Base-by-base conservation (phyloP, 2,113 vertebrate species). In the Dunckerocampus dactyliophorus region DNA sequence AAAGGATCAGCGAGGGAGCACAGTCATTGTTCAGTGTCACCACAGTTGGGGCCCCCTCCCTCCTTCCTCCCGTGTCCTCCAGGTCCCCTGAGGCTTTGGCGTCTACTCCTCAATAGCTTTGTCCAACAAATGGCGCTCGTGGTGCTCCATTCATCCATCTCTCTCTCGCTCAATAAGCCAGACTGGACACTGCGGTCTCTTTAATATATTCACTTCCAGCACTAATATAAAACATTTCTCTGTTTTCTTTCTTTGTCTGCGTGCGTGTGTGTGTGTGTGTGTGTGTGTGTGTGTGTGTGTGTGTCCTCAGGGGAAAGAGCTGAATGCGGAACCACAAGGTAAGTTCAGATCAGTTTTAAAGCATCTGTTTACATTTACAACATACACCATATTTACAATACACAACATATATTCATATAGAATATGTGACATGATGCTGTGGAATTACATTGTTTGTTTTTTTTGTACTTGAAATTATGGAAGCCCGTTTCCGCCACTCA, bases 301-400 rank as follows among this genome's bases (percentile, higher is more conserved):
- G 39, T 43, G 39, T 79, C 56, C 77, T 0, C 69, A 99, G 97
- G 97, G 80, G 95, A 98, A 85, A 90, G 95, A 83, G 94, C 96
- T 0, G 95, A 99, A 63, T 98, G 95, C 0, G 97, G 97, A 72
- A 99, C 95, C 17, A 98, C 95, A 77, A 97, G 97, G 97, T 99
- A 91, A 92, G 93, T 73, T 59, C 11, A 68, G 49, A 66, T 17
- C 52, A 21, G 37, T 60, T 59, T 63, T 52, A 15, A 64, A 62
- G 16, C 50, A 58, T 53, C 62, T 69, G 53, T 31, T 58, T 46
- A 43, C 11, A 31, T 53, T 65, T 42, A 34, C 59, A 12, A 17
- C n/a, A n/a, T n/a, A n/a, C n/a, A n/a, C n/a, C n/a, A n/a, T n/a
- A n/a, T n/a, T n/a, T n/a, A n/a, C n/a, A n/a, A n/a, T n/a, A n/a